Percentiles rank a stretch among this genome's conserved stretches.
Conservation (phyloP, 1,140 invertebrate species). For the Trichonephila clavata region DNA sequence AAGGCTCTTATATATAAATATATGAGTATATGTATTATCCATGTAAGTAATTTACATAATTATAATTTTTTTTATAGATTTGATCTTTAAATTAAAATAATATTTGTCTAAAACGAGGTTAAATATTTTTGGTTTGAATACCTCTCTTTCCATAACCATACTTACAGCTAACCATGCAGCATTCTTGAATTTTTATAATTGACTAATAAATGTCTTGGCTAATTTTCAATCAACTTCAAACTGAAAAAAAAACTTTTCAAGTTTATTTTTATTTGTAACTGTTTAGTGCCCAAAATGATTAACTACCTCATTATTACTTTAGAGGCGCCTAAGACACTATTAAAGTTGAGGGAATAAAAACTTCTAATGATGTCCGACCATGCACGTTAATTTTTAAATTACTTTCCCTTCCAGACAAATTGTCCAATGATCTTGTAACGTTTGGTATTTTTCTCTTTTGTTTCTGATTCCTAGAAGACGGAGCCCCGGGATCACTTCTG, state of each 20-base stretch:
- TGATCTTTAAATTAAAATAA: too few species aligned
- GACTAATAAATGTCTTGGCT: not conserved
- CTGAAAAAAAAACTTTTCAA: not conserved
- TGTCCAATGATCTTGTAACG: not conserved
- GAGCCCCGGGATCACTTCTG: not conserved
- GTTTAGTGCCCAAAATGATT: slow-evolving; percentile 35
- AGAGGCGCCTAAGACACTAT: slow-evolving; percentile 40
- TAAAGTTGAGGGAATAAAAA: slow-evolving; percentile 44
- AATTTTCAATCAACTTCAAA: not conserved
- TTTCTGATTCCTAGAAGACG: not conserved
- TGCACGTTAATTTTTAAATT: slow-evolving; percentile 43
- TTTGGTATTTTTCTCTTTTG: slow-evolving; percentile 37
- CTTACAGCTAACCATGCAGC: too few species aligned
- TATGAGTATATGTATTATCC: too few species aligned
- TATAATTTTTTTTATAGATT: too few species aligned
- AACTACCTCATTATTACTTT: slow-evolving; percentile 44
- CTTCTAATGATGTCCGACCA: slow-evolving; percentile 49
- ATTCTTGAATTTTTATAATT: not conserved
- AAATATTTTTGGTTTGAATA: too few species aligned
- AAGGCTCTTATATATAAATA: too few species aligned
- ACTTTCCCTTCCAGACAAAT: not conserved
- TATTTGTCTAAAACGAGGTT: too few species aligned
- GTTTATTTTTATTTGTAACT: not conserved
- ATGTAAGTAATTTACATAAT: too few species aligned
- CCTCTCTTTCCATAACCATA: too few species aligned